Evolutionary conservation across 2,888 invertebrate species (phyloP).

Genomic region (Acanthosepion pharaonis): DNA sequence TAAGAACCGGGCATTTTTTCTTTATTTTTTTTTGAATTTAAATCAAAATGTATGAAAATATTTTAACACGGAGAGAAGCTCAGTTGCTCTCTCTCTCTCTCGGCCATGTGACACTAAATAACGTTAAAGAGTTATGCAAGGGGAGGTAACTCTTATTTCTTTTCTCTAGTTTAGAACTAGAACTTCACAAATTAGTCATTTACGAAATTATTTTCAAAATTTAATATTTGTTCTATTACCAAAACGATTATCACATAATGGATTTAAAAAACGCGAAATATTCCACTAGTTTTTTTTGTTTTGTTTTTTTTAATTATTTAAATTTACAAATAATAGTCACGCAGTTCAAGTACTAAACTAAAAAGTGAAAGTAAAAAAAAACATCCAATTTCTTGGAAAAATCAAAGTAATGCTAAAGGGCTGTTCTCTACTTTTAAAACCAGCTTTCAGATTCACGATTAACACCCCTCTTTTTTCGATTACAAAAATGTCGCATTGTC

Average conservation of each 20-base stretch:
- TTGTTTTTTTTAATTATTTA: not conserved
- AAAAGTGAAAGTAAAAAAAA: not conserved
- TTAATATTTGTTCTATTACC: no score
- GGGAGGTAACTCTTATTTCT: not conserved
- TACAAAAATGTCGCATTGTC: not conserved
- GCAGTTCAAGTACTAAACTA: not conserved
- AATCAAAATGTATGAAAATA: not conserved
- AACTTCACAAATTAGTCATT: no score
- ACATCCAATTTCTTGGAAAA: not conserved
- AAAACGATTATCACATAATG: no score
- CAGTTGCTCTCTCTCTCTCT: not conserved
- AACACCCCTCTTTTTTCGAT: not conserved
- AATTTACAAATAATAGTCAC: not conserved
- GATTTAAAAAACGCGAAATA: no score
- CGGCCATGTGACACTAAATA: not conserved
- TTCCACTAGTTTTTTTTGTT: not conserved
- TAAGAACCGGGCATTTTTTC: conserved; percentile 88
- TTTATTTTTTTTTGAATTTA: not conserved
- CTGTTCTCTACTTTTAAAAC: not conserved
- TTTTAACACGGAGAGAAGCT: not conserved
- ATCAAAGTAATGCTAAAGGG: not conserved
- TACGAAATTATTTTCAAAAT: no score
- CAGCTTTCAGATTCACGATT: not conserved
- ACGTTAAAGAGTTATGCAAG: not conserved
- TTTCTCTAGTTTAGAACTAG: no score